Evolutionary conservation across 2,888 invertebrate species (phyloP), one percentile per base, ranked within the genome.

Genomic region (Clitarchus hookeri): DNA sequence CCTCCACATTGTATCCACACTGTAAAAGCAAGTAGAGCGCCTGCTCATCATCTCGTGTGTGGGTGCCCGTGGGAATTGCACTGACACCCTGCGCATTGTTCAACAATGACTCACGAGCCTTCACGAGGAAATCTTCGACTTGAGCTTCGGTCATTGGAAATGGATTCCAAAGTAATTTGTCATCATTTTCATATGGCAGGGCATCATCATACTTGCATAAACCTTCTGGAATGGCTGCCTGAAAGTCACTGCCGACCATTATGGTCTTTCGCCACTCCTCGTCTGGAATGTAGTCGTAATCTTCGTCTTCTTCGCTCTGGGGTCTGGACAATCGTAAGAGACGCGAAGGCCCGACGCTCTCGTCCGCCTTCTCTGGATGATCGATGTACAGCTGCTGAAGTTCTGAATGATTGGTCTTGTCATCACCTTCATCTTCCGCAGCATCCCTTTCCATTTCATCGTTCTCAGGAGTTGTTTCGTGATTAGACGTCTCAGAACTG

Each of bases 1-100:
- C 98, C 87, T 98, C 98, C n/a, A 96, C 94, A 92, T 98, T 98
- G 91, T 98, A 97, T 0, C 98, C 98, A 92, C 98, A 98, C 91
- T 98, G 98, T 85, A 98, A 95, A 26, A 99, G 92, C 87, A 98
- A 91, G 91, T 96, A 98, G 85, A 99, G 92, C 0, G 98, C 98
- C 92, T 98, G 96, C 90, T 97, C 97, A 91, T 97, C 96, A 90
- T 97, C 99, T 89, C 97, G 92, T 13, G 97, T 93, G 90, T 97
- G 97, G 89, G 93, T 94, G 23, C 97, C 97, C 88, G 93, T 93
- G 0, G 96, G 96, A 84, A 97, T 92, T 3, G 92, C 91, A 89
- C 90, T 92, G 13, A 93, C 90, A 90, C 94, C 92, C 93, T 91
- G 91, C 54, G 91, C 89, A 88, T 90, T 91, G 88, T 90, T 90